These are phyloP conservation scores for Plagiodera versicolora DNA, from an alignment of 2,888 invertebrate species.

Conservation along the genomic window DNA sequence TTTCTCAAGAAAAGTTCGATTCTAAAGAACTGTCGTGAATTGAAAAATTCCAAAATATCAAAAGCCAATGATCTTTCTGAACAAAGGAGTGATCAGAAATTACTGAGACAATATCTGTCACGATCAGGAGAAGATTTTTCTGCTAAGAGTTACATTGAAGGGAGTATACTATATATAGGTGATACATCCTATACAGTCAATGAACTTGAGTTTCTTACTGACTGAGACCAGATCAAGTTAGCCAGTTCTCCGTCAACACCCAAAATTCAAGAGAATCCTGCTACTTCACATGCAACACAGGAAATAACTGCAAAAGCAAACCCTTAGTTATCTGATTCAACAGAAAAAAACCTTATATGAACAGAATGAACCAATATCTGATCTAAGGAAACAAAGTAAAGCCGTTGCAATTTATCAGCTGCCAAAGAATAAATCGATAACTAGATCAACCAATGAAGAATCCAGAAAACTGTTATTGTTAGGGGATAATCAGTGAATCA, in stretches of 20 bases:
- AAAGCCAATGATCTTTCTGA: not conserved
- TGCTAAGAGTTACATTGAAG: not conserved
- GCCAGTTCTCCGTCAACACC: not conserved
- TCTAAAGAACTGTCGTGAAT: not conserved
- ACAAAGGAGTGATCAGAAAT: not conserved
- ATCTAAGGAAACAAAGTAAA: no score
- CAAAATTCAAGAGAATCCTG: not conserved
- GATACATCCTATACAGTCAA: not conserved
- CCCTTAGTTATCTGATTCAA: not conserved
- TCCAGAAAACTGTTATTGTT: not conserved
- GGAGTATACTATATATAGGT: not conserved
- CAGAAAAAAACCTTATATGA: not conserved
- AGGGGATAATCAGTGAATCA: no score
- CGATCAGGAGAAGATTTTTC: not conserved
- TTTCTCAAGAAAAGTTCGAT: not conserved
- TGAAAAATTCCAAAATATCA: not conserved
- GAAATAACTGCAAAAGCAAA: not conserved
- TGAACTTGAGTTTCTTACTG: not conserved
- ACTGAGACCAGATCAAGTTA: not conserved
- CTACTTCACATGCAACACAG: not conserved
- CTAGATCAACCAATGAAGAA: not conserved
- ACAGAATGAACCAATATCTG: no score
- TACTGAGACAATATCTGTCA: not conserved
- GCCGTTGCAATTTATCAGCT: no score
- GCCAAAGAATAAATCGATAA: not conserved